Evolutionary conservation across 2,888 invertebrate genomes (phyloP).

Genomic region (Chydorus sphaericus): DNA sequence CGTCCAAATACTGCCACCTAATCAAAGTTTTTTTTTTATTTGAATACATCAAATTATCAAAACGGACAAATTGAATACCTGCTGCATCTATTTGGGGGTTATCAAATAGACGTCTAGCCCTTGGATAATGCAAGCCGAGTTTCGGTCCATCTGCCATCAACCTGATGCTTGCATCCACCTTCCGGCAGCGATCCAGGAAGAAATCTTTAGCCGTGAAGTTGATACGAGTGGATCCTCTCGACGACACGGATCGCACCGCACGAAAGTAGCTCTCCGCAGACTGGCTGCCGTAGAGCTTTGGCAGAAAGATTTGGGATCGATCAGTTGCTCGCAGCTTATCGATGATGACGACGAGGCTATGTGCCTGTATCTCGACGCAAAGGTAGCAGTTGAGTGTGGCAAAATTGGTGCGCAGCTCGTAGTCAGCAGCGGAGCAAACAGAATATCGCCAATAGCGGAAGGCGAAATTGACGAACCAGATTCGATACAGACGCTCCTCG

Average conservation of each 20-base stretch:
- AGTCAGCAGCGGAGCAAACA: not conserved
- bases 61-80: no score
- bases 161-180: not conserved
- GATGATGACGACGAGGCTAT: not conserved
- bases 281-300: not conserved
- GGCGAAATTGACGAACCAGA: not conserved
- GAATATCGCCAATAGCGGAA: not conserved
- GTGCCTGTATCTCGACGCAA: not conserved
- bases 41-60: no score
- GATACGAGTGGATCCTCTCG: not conserved
- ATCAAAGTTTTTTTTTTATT: no score
- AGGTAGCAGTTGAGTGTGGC: not conserved
- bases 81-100: not conserved
- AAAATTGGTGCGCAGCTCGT: not conserved
- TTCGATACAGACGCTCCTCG: not conserved
- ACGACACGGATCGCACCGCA: not conserved
- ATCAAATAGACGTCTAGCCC: not conserved
- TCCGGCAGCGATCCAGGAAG: not conserved
- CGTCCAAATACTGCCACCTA: no score
- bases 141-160: not conserved
- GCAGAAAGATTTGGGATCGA: not conserved
- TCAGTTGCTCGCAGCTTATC: no score
- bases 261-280: not conserved
- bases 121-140: not conserved
- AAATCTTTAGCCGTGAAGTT: constrained; percentile 3